These are phyloP conservation scores for Ailuropoda melanoleuca DNA, from an alignment of 2,113 vertebrate species.

Conservation along the genomic window DNA sequence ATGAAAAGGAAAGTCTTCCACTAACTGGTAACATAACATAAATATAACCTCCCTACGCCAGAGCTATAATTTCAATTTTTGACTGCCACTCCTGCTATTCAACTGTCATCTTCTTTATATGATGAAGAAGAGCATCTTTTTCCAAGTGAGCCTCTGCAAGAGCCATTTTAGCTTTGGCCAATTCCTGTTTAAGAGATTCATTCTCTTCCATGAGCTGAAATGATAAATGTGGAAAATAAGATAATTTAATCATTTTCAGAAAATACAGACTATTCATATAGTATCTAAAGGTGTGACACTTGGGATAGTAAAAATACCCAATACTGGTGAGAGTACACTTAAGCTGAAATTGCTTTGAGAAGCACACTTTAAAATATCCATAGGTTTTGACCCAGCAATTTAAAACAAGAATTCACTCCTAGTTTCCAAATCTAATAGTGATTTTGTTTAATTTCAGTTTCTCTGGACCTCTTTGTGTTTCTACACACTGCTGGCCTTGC, in stretches of 20 bases:
- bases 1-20: conserved; percentile 38
- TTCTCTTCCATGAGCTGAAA: conserved; percentile 95
- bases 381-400: neutral
- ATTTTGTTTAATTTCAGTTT: neutral
- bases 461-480: neutral
- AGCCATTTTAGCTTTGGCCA: conserved; percentile 95
- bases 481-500: neutral
- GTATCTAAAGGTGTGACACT: neutral
- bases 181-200: conserved; percentile 94
- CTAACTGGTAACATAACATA: conserved; percentile 39
- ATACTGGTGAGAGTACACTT: neutral
- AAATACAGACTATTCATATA: neutral
- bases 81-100: conserved; percentile 71
- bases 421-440: neutral
- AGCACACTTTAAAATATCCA: neutral
- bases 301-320: neutral
- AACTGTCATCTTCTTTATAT: conserved; percentile 88
- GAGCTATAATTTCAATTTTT: conserved; percentile 6
- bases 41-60: conserved; percentile 55
- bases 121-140: conserved; percentile 93
- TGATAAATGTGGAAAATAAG: conserved; percentile 38
- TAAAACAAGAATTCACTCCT: conserved; percentile 11
- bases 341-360: neutral
- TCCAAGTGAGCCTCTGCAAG: conserved; percentile 96
- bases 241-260: conserved; percentile 23